Evolutionary conservation across 2,113 vertebrate species (phyloP).

Genomic region (Rhinopomastus cyanomelas): DNA sequence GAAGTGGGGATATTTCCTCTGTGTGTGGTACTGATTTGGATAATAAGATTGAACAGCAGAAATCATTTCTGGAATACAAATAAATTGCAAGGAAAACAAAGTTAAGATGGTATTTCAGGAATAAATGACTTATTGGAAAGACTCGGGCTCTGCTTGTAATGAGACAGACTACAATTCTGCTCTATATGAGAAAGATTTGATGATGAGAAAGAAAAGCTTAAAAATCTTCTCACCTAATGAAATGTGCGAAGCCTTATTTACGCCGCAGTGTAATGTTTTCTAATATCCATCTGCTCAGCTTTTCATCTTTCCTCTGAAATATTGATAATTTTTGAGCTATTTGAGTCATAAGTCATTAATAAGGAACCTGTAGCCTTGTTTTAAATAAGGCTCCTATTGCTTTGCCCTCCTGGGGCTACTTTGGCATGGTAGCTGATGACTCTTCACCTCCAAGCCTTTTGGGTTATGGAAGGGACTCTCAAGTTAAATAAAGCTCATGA

Average conservation of each 20-base stretch:
- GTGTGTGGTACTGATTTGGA: background rate
- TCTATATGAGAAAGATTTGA: background rate
- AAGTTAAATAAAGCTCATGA: background rate
- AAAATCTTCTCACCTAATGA: slow-evolving; percentile 30
- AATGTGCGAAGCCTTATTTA: slow-evolving; percentile 26
- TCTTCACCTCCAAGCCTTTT: background rate
- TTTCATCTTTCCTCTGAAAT: slow-evolving; percentile 34
- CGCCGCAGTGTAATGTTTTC: slow-evolving; percentile 27
- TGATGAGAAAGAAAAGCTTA: background rate
- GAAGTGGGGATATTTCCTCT: background rate
- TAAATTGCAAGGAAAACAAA: background rate
- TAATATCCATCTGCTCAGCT: background rate
- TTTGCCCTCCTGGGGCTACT: background rate
- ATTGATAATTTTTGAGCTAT: slow-evolving; percentile 27
- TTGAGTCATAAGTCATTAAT: slow-evolving; percentile 18
- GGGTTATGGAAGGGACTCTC: background rate
- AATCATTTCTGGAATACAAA: background rate
- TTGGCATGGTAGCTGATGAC: background rate
- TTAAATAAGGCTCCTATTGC: background rate
- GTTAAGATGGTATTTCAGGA: background rate
- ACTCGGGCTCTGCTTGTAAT: background rate
- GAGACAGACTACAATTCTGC: background rate
- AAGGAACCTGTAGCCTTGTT: slow-evolving; percentile 1
- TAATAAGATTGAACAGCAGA: background rate
- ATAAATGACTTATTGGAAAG: background rate